Evolutionary conservation across 2,797 vertebrate species (phyloP).

Genomic region (Eulemur rubriventer): DNA sequence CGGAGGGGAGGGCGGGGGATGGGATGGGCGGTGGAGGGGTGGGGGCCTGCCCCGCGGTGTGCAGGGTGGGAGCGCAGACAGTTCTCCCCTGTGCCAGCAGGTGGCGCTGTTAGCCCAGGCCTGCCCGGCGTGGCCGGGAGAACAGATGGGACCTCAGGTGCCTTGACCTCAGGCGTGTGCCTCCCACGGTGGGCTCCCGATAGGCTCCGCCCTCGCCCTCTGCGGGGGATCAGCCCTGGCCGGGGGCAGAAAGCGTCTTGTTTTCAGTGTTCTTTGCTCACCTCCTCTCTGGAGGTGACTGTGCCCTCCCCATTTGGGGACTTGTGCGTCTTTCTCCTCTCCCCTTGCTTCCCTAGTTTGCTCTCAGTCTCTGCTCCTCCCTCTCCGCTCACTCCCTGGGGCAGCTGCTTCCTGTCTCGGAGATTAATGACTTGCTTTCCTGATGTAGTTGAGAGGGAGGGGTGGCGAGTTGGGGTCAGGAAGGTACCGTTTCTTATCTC

Average conservation of each 20-base stretch:
- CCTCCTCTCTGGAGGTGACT: no score
- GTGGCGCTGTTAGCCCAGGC: constrained; percentile 32
- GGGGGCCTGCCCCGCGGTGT: no score
- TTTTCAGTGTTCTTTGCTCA: background rate
- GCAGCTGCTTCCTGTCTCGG: constrained; percentile 10
- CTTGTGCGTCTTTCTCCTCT: background rate
- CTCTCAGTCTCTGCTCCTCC: background rate
- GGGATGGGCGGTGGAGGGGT: background rate
- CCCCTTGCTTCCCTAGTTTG: background rate
- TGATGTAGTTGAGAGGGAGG: background rate
- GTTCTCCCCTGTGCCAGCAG: constrained; percentile 5
- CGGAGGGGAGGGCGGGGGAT: background rate
- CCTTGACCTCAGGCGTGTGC: background rate
- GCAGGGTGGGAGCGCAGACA: background rate
- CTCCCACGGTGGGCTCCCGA: background rate
- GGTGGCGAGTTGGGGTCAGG: background rate
- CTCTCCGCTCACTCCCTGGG: background rate
- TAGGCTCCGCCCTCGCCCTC: background rate
- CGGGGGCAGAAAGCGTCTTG: background rate
- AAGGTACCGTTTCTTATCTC: background rate
- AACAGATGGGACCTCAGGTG: background rate
- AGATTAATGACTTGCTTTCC: constrained; percentile 51
- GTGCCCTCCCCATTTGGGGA: no score
- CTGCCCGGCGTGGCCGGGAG: background rate
- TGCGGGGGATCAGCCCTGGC: background rate